Base-by-base conservation (phyloP, 2,113 vertebrate species). In the Rhineura floridana region DNA sequence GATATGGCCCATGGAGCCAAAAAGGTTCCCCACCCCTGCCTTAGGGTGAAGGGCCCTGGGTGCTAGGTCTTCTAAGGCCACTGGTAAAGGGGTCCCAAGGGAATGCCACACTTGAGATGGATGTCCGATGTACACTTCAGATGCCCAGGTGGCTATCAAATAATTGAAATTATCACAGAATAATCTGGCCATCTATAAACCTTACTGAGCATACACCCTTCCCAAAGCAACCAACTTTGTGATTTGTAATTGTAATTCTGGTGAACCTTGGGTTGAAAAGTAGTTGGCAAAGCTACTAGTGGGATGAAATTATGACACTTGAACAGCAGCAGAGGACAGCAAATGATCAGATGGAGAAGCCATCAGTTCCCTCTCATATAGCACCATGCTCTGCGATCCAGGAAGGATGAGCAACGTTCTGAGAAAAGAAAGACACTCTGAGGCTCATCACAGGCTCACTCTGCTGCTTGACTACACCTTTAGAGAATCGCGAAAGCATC, bases 161-260 rank as follows among this genome's bases (percentile, higher is more conserved):
- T 67, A 39, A 73, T 84, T 55, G 48, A 33, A 42, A 73, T 73
- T 52, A 59, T 73, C 30, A 28, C 23, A 36, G 63, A 23, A 83
- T n/a, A 83, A 48, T 17, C 7, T 23, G 44, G 33, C 33, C 25
- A 42, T 81, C 44, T 48, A 9, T 67, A n/a, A 33, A 17, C 36
- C 50, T 15, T 25, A 7, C 19, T 33, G 17, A 59, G 23, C 33
- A 23, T 13, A 72, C 48, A 30, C 42, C 19, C 72, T 39, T 77
- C 30, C 72, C 28, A n/a, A 83, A 88, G 62, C 67, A 69, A 59
- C 72, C 36, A 67, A 63, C 12, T 25, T 67, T 21, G 36, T 67
- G 72, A 69, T 67, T 55, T 69, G n/a, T 87, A 81, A 81, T 81
- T 55, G 85, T 36, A 42, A 28, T n/a, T n/a, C n/a, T n/a, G n/a